Conservation (phyloP, 2,113 vertebrate species). For the Pterophyllum scalare region DNA sequence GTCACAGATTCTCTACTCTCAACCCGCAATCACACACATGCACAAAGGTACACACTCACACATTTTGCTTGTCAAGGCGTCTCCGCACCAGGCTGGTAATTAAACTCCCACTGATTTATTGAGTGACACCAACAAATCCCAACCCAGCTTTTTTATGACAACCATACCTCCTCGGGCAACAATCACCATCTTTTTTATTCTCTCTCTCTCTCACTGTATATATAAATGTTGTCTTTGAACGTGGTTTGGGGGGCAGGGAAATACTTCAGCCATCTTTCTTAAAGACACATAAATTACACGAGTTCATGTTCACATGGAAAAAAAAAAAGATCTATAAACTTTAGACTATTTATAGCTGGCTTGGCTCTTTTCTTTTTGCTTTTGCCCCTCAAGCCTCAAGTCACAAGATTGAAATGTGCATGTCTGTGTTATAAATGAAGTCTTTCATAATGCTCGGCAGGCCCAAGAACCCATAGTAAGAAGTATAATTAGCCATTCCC, state of each 20-base stretch:
- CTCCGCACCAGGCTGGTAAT: slow-evolving; percentile 91
- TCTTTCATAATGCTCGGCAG: slow-evolving; percentile 33
- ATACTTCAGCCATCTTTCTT: slow-evolving; percentile 30
- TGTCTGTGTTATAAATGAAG: slow-evolving; percentile 63
- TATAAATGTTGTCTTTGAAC: slow-evolving; percentile 57
- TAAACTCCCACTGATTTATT: slow-evolving; percentile 98
- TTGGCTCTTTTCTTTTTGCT: slow-evolving; percentile 2
- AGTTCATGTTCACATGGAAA: slow-evolving; percentile 12
- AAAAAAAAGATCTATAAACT: slow-evolving; percentile 11
- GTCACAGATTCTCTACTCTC: slow-evolving; percentile 85
- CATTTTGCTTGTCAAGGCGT: slow-evolving; percentile 82
- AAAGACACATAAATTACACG: slow-evolving; percentile 30
- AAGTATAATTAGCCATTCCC: slow-evolving; percentile 62
- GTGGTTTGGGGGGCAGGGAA: slow-evolving; percentile 43
- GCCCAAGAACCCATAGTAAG: slow-evolving; percentile 24
- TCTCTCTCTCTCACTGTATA: slow-evolving; percentile 38
- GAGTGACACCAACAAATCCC: slow-evolving; percentile 96
- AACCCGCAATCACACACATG: slow-evolving; percentile 45
- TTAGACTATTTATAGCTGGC: not conserved
- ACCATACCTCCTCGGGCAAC: slow-evolving; percentile 89
- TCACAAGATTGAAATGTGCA: slow-evolving; percentile 66
- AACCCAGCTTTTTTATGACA: slow-evolving; percentile 93
- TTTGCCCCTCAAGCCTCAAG: slow-evolving; percentile 42
- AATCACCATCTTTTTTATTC: slow-evolving; percentile 76
- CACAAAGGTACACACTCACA: slow-evolving; percentile 11